Conservation (phyloP, 2,797 vertebrate genomes). For the Pangasius larnaudii region DNA sequence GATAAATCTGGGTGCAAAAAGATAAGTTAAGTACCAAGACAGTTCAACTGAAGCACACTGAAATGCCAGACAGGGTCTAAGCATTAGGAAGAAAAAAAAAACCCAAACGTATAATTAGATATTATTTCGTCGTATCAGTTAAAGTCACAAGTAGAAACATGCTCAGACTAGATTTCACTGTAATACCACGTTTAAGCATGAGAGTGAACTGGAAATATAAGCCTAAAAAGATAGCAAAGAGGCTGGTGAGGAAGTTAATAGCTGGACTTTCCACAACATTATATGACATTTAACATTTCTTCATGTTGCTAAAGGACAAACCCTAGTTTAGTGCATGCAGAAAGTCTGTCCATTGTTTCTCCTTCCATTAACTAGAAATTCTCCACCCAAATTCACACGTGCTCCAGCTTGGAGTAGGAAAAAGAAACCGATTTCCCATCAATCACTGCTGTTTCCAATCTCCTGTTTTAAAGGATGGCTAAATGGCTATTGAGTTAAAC, state of each 20-base stretch:
- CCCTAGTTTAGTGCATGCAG: neutral
- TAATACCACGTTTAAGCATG: neutral
- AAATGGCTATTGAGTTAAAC: neutral
- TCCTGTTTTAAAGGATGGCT: neutral
- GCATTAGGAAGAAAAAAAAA: neutral
- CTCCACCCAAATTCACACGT: neutral
- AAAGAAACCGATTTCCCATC: conserved; percentile 12
- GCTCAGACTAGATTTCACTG: neutral
- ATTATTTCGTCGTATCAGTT: neutral
- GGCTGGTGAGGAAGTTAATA: neutral
- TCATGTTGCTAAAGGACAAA: neutral
- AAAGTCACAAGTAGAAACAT: neutral
- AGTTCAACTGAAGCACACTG: neutral
- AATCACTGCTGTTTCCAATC: conserved; percentile 1
- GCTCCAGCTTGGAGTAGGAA: neutral
- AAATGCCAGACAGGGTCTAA: neutral
- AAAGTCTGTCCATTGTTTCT: neutral
- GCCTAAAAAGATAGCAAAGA: neutral
- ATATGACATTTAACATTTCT: neutral
- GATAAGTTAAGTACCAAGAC: neutral
- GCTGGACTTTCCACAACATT: neutral
- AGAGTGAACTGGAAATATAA: neutral
- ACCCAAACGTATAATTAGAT: neutral
- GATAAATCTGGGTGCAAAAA: neutral
- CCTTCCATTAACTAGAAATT: neutral